Base-by-base conservation (phyloP, 1,140 invertebrate species). In the Brachionus asplanchnoidis region DNA sequence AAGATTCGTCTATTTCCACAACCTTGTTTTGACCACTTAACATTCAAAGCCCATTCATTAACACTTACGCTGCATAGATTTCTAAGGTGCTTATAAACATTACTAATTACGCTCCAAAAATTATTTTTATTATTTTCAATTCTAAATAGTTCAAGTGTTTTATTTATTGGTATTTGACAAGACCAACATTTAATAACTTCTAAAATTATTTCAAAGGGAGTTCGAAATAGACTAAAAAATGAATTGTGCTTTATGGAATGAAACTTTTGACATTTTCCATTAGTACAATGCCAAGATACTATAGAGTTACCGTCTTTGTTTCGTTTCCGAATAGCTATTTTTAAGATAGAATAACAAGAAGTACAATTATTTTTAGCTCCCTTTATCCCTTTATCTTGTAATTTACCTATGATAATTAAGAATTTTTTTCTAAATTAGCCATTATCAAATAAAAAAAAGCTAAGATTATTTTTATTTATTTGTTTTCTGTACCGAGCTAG, bases 1-100 rank as follows among this genome's bases (percentile, higher is more conserved):
- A 60, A 60, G 56, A 60, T 60, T 60, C 56, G 56, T 60, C 56
- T 60, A 60, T 60, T 60, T 60, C 56, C 56, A 60, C 56, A 60
- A 60, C 56, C 56, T 60, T 60, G 23, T 60, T 17, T 60, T 60
- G 56, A 60, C 56, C 56, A 60, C 56, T 60, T 60, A 60, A 60
- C 56, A 60, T 60, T 60, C 56, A 60, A 60, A 60, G 56, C 56
- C 56, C 56, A 60, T 60, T 60, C n/a, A 60, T 60, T 28, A 60
- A 60, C 56, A 60, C 56, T 60, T 60, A 60, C 56, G 11, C 56
- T 60, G 56, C 56, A 60, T 60, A 14, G 56, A 60, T 60, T 60
- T 60, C 56, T 60, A 60, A 60, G 56, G 56, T 60, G 56, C 56
- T 60, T 60, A 26, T 60, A 60, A 60, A 60, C 56, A 60, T 60